Base-by-base conservation (phyloP, 2,113 vertebrate species). In the Numenius arquata region DNA sequence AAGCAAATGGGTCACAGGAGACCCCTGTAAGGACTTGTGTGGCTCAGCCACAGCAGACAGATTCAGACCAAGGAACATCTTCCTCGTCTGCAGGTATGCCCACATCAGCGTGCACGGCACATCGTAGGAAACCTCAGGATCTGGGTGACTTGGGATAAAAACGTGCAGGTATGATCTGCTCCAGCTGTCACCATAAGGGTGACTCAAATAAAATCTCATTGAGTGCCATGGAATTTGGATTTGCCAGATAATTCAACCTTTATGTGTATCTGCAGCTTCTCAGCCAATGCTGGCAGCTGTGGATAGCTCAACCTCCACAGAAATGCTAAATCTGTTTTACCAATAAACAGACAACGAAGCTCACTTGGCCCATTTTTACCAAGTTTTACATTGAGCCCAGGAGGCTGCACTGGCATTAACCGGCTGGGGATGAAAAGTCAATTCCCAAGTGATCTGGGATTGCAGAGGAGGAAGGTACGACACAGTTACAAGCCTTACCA, bases 151-250 rank as follows among this genome's bases (percentile, higher is more conserved):
- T 22, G n/a, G 66, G 74, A 15, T 15, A 25, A 32, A 73, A 25
- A 5, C 1, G 1, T 17, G 16, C 21, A 52, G 59, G 15, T 2
- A 3, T 17, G 29, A 53, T 15, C 43, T 7, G 0, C 61, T 7
- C 9, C 2, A 20, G 14, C 1, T 32, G 65, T 3, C 30, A 26
- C 56, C n/a, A 5, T 18, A 18, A 36, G 48, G n/a, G 45, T 43
- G 25, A 38, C 30, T 38, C 58, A 38, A 41, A 78, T 6, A 26
- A 92, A 89, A 8, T 4, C 36, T 17, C 56, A 4, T 66, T 10
- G 0, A 5, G 1, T 2, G 25, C 62, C 52, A 11, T 0, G 2
- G 41, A 13, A 7, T 18, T 58, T 8, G 34, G 18, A 26, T 65
- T 41, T 59, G 4, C 53, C 38, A 7, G 6, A 7, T 12, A 66